Conservation (phyloP, 2,888 invertebrate species). For the Trissolcus japonicus region DNA sequence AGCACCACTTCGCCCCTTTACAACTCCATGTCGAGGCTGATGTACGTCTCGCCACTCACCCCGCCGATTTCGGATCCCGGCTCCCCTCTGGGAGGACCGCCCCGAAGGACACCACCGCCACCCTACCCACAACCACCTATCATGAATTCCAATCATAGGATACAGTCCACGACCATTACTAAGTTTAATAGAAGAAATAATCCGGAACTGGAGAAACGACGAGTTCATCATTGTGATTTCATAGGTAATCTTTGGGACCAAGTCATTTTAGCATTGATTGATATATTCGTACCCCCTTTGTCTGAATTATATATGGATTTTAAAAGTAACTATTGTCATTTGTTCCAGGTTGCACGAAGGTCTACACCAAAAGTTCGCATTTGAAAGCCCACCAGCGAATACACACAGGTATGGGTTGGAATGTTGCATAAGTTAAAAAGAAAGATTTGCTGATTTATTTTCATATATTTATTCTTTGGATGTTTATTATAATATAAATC, state of each 20-base stretch:
- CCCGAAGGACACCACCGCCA: slow-evolving; percentile 85
- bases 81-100: slow-evolving; percentile 82
- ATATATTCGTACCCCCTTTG: not conserved
- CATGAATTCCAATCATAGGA: slow-evolving; percentile 70
- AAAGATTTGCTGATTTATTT: too few species aligned
- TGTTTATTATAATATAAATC: too few species aligned
- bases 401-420: slow-evolving; percentile 87
- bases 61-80: slow-evolving; percentile 93
- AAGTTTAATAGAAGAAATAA: slow-evolving; percentile 97
- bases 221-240: slow-evolving; percentile 98
- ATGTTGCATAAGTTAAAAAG: too few species aligned
- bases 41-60: slow-evolving; percentile 90
- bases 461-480: too few species aligned
- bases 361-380: slow-evolving; percentile 98
- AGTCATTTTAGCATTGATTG: not conserved
- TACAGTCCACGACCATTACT: slow-evolving; percentile 67
- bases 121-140: slow-evolving; percentile 80
- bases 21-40: slow-evolving; percentile 80
- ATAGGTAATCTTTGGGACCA: slow-evolving; percentile 81
- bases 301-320: not conserved
- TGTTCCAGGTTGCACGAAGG: slow-evolving; percentile 93
- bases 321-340: slow-evolving; percentile 55
- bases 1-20: slow-evolving; percentile 77
- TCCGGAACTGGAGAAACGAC: slow-evolving; percentile 95
- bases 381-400: slow-evolving; percentile 98